These are phyloP conservation scores for Resseliella maxima DNA, from an alignment of 2,888 invertebrate genomes.

Conservation along the genomic window DNA sequence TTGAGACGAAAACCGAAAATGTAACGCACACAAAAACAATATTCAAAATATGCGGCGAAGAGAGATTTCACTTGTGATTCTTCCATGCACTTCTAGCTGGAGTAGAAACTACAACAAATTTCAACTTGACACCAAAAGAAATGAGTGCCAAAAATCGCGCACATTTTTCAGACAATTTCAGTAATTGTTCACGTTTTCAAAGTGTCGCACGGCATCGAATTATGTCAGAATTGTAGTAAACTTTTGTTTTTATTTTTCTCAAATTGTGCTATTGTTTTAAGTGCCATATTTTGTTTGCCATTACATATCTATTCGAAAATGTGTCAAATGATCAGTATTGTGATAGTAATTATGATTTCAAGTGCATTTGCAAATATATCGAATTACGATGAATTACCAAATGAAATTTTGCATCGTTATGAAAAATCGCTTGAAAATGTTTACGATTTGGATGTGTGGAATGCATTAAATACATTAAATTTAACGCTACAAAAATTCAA, in stretches of 20 bases:
- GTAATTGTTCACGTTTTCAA: background rate
- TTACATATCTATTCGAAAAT: too few species aligned
- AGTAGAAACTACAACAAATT: background rate
- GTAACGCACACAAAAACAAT: background rate
- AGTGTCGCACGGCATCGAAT: background rate
- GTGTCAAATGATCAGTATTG: background rate
- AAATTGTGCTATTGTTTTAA: background rate
- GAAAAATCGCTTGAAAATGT: background rate
- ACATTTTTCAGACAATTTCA: background rate
- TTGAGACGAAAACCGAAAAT: background rate
- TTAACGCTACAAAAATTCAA: background rate
- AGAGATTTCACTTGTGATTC: background rate
- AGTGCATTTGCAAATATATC: background rate
- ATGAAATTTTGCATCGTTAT: background rate
- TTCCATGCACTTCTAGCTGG: background rate
- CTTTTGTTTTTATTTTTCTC: background rate
- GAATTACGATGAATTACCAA: background rate
- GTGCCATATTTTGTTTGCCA: background rate
- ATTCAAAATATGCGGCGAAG: background rate
- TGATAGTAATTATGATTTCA: background rate
- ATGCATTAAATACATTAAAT: background rate
- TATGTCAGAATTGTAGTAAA: constrained; percentile 10
- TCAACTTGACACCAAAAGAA: background rate
- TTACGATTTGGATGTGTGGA: background rate
- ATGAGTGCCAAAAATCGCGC: background rate